Percentiles rank a stretch among this genome's conserved stretches.
phyloP scores from a whole-genome alignment of 2,113 vertebrate species.

The Mormyrus iriodes region DNA sequence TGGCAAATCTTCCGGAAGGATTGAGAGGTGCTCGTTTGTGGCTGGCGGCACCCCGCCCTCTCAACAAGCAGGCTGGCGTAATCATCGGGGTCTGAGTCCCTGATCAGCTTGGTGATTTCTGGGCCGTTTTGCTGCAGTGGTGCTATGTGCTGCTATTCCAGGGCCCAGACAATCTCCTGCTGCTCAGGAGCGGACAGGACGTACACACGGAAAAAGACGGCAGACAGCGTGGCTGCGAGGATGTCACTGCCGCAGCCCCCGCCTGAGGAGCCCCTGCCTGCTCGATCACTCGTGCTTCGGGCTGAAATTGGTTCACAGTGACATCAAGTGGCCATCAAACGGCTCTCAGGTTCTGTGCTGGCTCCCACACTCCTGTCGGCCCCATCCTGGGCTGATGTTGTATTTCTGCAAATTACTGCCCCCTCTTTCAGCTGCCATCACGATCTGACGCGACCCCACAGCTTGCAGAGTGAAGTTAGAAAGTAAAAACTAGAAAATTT shows the following conservation, averaged over 20 bases:
- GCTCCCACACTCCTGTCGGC: neutral
- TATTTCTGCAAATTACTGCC: neutral
- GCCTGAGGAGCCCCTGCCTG: neutral
- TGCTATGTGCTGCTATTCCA: slow-evolving; percentile 40
- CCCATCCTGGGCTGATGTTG: neutral
- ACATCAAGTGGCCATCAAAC: slow-evolving; percentile 55
- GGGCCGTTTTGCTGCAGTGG: slow-evolving; percentile 45
- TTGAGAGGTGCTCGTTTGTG: neutral
- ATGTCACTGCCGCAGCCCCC: neutral
- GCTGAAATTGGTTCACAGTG: slow-evolving; percentile 53
- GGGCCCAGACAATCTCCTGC: neutral
- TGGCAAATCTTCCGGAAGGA: neutral
- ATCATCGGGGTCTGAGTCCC: neutral
- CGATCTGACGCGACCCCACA: neutral
- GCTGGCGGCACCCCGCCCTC: neutral
- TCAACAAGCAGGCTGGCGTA: slow-evolving; percentile 16
- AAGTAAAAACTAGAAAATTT: neutral
- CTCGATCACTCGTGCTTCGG: neutral
- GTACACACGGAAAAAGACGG: slow-evolving; percentile 32
- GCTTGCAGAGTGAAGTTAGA: neutral
- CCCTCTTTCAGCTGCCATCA: neutral
- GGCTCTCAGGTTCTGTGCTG: neutral
- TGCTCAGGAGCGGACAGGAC: neutral
- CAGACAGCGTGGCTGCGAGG: slow-evolving; percentile 11
- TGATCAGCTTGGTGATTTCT: slow-evolving; percentile 25